These are phyloP conservation scores for Leptatherina wallacei DNA, from an alignment of 2,797 vertebrate species.

Conservation along the genomic window DNA sequence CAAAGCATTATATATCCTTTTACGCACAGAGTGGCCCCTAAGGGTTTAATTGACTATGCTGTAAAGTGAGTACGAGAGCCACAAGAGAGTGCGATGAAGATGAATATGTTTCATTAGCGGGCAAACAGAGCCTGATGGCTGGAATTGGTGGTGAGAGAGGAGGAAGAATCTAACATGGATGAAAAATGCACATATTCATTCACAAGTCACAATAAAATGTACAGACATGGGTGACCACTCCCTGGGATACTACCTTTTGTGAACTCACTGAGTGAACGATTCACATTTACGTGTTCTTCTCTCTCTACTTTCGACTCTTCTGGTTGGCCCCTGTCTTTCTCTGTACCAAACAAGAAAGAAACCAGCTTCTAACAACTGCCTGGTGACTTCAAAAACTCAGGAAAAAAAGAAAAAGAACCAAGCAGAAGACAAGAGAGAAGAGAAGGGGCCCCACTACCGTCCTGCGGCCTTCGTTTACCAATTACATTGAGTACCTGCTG, in stretches of 20 bases:
- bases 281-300: constrained; percentile 49
- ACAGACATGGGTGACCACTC: constrained; percentile 34
- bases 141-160: constrained; percentile 76
- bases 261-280: constrained; percentile 59
- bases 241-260: constrained; percentile 59
- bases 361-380: constrained; percentile 62
- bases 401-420: constrained; percentile 72
- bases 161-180: constrained; percentile 66
- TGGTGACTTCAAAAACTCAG: constrained; percentile 82
- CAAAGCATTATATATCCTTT: constrained; percentile 87
- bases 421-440: constrained; percentile 64
- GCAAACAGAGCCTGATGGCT: constrained; percentile 83
- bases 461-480: constrained; percentile 85
- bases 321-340: constrained; percentile 36
- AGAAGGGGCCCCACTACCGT: constrained; percentile 67
- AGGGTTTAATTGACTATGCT: constrained; percentile 85
- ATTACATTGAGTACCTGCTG: constrained; percentile 88
- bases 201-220: constrained; percentile 29
- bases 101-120: constrained; percentile 86
- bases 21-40: constrained; percentile 80
- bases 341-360: constrained; percentile 57
- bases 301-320: constrained; percentile 14
- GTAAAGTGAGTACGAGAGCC: constrained; percentile 84
- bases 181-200: constrained; percentile 74
- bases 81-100: constrained; percentile 84